Base-by-base conservation (phyloP, 2,113 vertebrate species). In the Bucco capensis region DNA sequence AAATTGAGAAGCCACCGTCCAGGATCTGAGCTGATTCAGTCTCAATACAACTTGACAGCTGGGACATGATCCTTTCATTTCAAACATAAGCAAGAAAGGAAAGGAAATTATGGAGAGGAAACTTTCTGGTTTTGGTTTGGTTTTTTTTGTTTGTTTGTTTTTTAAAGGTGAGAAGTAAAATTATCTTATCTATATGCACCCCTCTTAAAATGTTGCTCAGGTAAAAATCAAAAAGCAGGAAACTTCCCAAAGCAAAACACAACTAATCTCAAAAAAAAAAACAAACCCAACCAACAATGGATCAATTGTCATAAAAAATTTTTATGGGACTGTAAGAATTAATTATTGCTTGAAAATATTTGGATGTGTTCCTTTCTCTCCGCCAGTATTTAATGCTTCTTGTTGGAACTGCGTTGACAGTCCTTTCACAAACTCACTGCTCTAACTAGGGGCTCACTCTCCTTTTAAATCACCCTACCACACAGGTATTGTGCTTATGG, bases 41-140 rank as follows among this genome's bases (percentile, higher is more conserved):
- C 47, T 64, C 64, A 14, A 7, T 33, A 19, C 17, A 81, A 71
- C 3, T 1, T 42, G 49, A 9, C 38, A 83, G 18, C 10, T 40
- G 18, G 53, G 37, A 60, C 5, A 33, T 16, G 47, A 38, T 24
- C 11, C 6, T 64, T 33, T 74, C 14, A 40, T 49, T 51, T 71
- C 28, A 77, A 74, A 60, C 33, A 24, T 5, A 54, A 50, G 19
- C 2, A 5, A 88, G 16, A 79, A 57, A 1, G 1, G 3, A 3
- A 1, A 1, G 1, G 3, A 3, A 1, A 1, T 31, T 60, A 50
- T 6, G n/a, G 31, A 38, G 9, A 88, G 5, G 2, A 2, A 4
- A 2, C 2, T 88, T 85, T 91, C 27, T 50, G 30, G 10, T 12
- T 37, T 22, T n/a, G n/a, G n/a, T n/a, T 15, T 42, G 40, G 40